Base-by-base conservation (phyloP, 2,113 vertebrate genomes). In the Hypocryptadius cinnamomeus region DNA sequence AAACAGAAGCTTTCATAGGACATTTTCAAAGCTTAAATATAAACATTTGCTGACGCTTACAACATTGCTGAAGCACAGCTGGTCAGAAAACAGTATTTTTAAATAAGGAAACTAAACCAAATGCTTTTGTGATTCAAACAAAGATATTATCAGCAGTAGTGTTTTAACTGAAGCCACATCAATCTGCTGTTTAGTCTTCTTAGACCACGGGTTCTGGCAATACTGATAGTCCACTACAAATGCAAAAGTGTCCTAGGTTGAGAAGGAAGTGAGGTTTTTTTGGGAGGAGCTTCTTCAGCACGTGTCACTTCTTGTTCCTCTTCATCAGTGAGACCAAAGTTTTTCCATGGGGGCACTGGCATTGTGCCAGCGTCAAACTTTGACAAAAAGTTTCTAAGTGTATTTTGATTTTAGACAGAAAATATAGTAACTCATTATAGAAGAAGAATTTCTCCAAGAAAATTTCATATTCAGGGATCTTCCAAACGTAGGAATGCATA, bases 31-130 rank as follows among this genome's bases (percentile, higher is more conserved):
- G 51, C 60, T 85, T 35, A 85, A 76, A 50, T 40, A 79, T 56
- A 96, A 94, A 91, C 13, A 78, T 74, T 57, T 73, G 19, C 40
- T 89, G 87, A 53, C 80, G 72, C 35, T 79, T 82, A 60, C 59
- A 73, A 85, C 10, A 23, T 8, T 44, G 39, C 50, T 91, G 66
- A 56, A 89, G 73, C 35, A 70, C 60, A 94, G 70, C n/a, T 87
- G 80, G 77, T 69, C 70, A 95, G 53, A 87, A 91, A 72, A n/a
- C 21, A 22, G 19, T 76, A 6, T 66, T 92, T 89, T 94, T 24
- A 85, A 93, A 54, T 51, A 82, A 35, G 11, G 45, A 83, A 95
- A 79, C 13, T 14, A 12, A 95, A 85, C 74, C 19, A 88, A 95
- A 83, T 68, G 1, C 20, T 74, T 76, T 13, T 53, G 9, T 76